A percentile compares a stretch with the other conserved stretches of the same genome.
Evolutionary conservation across 2,888 invertebrate species (phyloP).

Genomic region (Drosophila multiciliata): DNA sequence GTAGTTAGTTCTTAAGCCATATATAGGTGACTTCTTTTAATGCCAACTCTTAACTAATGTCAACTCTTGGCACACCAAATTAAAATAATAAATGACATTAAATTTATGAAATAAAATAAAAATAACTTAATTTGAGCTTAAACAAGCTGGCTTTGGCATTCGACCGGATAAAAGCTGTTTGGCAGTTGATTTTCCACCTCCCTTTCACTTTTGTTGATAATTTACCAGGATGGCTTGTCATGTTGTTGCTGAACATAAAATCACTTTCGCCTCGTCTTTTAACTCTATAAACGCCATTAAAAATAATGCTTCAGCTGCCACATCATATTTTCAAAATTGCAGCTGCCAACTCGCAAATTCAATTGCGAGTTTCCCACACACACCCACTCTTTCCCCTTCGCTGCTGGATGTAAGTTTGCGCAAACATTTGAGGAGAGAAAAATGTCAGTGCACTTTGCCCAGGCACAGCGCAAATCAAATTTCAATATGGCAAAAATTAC

Average conservation of each 20-base stretch:
- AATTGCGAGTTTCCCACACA: conserved; percentile 30
- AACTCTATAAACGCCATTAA: conserved; percentile 60
- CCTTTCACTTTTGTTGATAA: conserved; percentile 22
- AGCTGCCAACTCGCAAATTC: conserved; percentile 43
- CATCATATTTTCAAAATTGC: conserved; percentile 73
- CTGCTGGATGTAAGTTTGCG: conserved; percentile 47
- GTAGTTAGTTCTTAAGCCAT: conserved; percentile 1
- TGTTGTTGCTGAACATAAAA: conserved; percentile 54
- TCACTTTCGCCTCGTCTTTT: conserved; percentile 64
- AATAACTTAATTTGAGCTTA: background rate
- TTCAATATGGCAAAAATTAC: conserved; percentile 68
- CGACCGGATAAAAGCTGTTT: background rate
- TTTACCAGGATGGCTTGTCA: conserved; percentile 46
- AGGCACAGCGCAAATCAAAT: conserved; percentile 62
- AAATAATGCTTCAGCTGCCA: conserved; percentile 58
- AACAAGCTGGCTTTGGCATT: background rate
- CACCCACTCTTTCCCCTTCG: background rate
- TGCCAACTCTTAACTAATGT: background rate
- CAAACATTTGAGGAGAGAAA: conserved; percentile 59
- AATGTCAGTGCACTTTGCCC: conserved; percentile 62
- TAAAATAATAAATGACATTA: background rate
- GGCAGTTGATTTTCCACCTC: conserved; percentile 7
- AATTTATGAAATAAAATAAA: background rate
- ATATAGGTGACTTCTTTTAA: conserved; percentile 11
- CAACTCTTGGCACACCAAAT: background rate